Evolutionary conservation across 2,113 vertebrate species (phyloP).

Genomic region (Dissostichus mawsoni): DNA sequence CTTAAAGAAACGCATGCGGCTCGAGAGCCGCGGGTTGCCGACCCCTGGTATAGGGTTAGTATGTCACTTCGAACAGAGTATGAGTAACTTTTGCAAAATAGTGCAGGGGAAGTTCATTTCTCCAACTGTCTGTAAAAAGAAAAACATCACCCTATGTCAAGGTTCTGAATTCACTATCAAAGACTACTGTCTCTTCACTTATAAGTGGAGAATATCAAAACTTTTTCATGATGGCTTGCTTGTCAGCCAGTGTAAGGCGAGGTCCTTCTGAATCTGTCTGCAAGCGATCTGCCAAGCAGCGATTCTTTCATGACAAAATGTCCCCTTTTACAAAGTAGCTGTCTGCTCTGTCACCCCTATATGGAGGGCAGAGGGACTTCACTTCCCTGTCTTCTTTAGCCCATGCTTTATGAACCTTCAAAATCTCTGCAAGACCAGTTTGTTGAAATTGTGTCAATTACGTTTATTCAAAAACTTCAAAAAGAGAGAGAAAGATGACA

Average conservation of each 20-base stretch:
- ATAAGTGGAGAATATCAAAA: not conserved
- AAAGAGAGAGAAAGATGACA: constrained; percentile 2
- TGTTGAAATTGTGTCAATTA: not conserved
- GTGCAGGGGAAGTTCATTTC: no score
- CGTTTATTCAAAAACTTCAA: not conserved
- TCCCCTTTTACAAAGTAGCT: not conserved
- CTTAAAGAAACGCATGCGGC: no score
- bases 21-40: no score
- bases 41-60: no score
- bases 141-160: not conserved
- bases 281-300: constrained; percentile 3
- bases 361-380: not conserved
- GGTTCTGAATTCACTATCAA: not conserved
- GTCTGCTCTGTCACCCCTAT: not conserved
- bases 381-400: no score
- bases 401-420: no score
- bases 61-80: no score
- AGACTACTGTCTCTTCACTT: not conserved
- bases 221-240: not conserved
- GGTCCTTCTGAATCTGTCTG: not conserved
- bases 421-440: constrained; percentile 20
- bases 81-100: no score
- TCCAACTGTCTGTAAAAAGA: not conserved
- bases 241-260: not conserved
- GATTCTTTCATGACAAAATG: not conserved